These are phyloP conservation scores for Discoglossus pictus DNA, from an alignment of 2,797 vertebrate genomes.

Conservation along the genomic window DNA sequence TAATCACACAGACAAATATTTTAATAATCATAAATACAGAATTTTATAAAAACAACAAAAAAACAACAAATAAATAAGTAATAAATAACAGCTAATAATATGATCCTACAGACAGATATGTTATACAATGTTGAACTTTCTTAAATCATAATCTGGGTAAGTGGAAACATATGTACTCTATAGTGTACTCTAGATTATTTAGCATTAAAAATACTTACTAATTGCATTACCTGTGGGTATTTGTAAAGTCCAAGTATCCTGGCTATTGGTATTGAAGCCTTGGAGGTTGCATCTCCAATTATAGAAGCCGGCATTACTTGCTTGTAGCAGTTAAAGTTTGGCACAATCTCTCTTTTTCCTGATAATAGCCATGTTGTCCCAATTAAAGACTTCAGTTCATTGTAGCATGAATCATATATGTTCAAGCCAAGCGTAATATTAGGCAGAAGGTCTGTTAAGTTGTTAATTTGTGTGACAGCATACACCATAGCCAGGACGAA, in stretches of 20 bases:
- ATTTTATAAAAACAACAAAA: no score
- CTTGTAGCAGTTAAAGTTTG: constrained; percentile 7
- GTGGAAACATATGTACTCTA: no score
- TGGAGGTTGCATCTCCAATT: constrained; percentile 4
- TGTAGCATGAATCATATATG: constrained; percentile 23
- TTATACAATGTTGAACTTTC: no score
- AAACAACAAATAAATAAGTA: no score
- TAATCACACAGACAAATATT: no score
- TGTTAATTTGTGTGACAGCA: constrained; percentile 13
- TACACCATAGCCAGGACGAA: constrained; percentile 6
- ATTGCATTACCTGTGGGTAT: constrained; percentile 17
- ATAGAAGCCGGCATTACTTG: background rate
- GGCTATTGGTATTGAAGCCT: constrained; percentile 7
- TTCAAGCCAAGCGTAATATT: constrained; percentile 17
- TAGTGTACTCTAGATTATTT: no score
- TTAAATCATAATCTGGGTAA: no score
- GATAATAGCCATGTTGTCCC: constrained; percentile 21
- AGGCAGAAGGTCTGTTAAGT: background rate
- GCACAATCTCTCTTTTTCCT: background rate
- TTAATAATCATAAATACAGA: no score
- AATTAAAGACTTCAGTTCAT: background rate
- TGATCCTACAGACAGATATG: no score
- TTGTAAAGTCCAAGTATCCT: background rate
- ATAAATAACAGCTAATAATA: no score
- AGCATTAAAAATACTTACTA: no score